Evolutionary conservation across 2,113 vertebrate species (phyloP).

Genomic region (Muntiacus reevesi): DNA sequence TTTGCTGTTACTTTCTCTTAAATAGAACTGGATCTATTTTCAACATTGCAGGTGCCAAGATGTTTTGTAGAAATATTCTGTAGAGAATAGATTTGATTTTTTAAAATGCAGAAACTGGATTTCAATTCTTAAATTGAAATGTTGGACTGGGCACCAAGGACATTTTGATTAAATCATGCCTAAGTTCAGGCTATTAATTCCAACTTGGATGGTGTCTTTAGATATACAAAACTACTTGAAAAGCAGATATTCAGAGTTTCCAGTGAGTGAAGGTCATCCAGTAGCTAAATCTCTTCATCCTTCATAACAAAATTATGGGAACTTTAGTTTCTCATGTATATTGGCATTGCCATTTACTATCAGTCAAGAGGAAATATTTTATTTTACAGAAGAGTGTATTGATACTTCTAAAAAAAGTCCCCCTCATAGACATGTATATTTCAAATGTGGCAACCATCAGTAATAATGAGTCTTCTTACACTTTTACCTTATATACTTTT

Average conservation of each 20-base stretch:
- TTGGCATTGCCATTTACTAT: neutral
- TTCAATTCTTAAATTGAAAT: slow-evolving; percentile 67
- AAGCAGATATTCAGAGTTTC: slow-evolving; percentile 6
- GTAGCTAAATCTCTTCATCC: neutral
- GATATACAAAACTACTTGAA: slow-evolving; percentile 35
- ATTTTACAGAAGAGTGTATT: neutral
- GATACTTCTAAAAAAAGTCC: neutral
- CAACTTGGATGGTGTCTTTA: slow-evolving; percentile 32
- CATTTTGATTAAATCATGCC: slow-evolving; percentile 69
- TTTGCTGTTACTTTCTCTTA: slow-evolving; percentile 73
- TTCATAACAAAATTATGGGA: slow-evolving; percentile 5
- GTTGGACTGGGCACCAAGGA: slow-evolving; percentile 51
- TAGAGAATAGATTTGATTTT: slow-evolving; percentile 66
- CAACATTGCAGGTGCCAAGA: slow-evolving; percentile 68
- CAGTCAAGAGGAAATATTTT: neutral
- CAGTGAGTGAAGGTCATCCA: neutral
- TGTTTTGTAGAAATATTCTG: slow-evolving; percentile 65
- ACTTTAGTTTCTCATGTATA: neutral
- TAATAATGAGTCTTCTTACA: neutral
- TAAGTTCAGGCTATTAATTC: slow-evolving; percentile 59
- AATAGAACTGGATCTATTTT: slow-evolving; percentile 67
- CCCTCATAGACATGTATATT: neutral
- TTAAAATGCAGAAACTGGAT: slow-evolving; percentile 63
- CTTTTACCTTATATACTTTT: neutral
- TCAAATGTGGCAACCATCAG: neutral